These are phyloP conservation scores for Paramormyrops kingsleyae DNA, from an alignment of 2,113 vertebrate genomes.

Conservation along the genomic window DNA sequence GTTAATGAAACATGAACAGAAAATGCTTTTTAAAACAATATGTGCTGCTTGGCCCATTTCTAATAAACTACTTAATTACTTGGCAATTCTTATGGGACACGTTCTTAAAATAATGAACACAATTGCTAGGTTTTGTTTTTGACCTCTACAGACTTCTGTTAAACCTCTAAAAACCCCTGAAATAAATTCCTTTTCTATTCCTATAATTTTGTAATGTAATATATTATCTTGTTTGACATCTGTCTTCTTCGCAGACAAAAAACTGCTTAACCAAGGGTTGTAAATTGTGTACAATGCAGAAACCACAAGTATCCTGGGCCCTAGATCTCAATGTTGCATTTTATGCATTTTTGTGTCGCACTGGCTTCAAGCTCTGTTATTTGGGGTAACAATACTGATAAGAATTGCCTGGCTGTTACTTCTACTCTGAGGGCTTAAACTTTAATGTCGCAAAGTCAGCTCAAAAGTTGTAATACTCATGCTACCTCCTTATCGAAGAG, in stretches of 20 bases:
- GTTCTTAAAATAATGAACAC: background rate
- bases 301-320: background rate
- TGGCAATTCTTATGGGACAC: background rate
- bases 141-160: background rate
- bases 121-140: background rate
- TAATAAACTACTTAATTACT: background rate
- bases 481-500: background rate
- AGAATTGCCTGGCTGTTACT: background rate
- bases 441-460: background rate
- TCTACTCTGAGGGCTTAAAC: background rate
- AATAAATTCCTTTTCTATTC: background rate
- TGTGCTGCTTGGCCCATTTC: background rate
- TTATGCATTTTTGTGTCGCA: background rate
- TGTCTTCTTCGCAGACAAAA: background rate
- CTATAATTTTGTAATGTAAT: background rate
- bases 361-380: background rate
- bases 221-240: background rate
- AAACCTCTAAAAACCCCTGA: background rate
- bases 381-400: background rate
- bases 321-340: background rate
- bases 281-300: background rate
- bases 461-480: background rate
- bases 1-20: background rate
- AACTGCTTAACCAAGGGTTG: background rate
- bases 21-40: background rate